Base-by-base conservation (phyloP, 2,888 invertebrate species). In the Cotesia congregata region DNA sequence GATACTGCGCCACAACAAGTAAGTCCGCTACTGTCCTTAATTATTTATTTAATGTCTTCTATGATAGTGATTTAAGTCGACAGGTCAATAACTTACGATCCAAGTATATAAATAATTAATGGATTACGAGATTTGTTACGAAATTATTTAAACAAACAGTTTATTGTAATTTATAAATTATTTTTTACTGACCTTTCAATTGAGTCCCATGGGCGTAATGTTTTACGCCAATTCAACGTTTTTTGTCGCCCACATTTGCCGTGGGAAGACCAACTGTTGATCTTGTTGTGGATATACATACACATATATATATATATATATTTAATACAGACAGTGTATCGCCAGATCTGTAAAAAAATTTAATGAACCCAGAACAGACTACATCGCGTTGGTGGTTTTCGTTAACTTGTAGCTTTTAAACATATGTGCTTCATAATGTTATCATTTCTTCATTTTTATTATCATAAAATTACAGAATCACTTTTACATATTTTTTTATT, bases 1-100 rank as follows among this genome's bases (percentile, higher is more conserved):
- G 89, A 88, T 74, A 80, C 82, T 6, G 83, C 85, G 7, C 85
- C 88, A 6, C 89, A 88, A 78, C 88, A 89, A 86, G 89, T 89
- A 17, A 68, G 67, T 68, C n/a, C 20, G 12, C 15, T 62, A 30
- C 3, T 30, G 30, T 30, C 30, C 3, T 30, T 30, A 30, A 30
- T 30, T 30, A 30, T 30, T 3, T 30, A 30, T 30, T 30, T 30
- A 30, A 30, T 30, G 30, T 30, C 30, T 0, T 30, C 30, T 30
- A 2, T 30, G 30, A 30, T 30, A 30, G 30, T 30, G 30, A 30
- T 30, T 30, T 30, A 30, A 30, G 30, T 30, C 30, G 30, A 30
- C 30, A 30, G 30, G 30, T 30, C 30, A 30, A 30, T 30, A 30
- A 30, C 30, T 30, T 30, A 30, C 30, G 30, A 30, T 30, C 4